Evolutionary conservation across 2,888 invertebrate genomes (phyloP).

Genomic region (Erebia epiphron): DNA sequence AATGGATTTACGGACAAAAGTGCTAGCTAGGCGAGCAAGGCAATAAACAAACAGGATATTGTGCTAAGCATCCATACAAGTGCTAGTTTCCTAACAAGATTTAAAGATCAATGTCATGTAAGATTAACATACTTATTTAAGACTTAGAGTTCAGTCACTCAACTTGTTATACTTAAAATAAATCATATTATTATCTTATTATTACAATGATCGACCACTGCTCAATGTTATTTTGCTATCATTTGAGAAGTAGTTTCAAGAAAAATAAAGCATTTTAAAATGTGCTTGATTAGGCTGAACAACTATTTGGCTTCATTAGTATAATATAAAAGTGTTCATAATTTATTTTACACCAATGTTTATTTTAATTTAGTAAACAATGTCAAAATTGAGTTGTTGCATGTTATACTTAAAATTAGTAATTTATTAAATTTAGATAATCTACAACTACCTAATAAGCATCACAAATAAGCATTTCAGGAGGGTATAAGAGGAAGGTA

Average conservation of each 20-base stretch:
- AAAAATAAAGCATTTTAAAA: too few relatives aligned
- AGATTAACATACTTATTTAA: constrained; percentile 61
- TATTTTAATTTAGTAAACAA: too few relatives aligned
- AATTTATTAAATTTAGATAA: neutral
- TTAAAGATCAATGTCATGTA: constrained; percentile 76
- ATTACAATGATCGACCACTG: neutral
- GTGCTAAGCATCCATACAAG: constrained; percentile 69
- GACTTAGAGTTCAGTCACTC: constrained; percentile 48
- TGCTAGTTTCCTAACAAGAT: constrained; percentile 72
- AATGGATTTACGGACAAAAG: constrained; percentile 45
- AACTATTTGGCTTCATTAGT: too few relatives aligned
- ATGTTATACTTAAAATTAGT: too few relatives aligned
- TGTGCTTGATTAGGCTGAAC: too few relatives aligned
- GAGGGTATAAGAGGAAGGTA: constrained; percentile 69
- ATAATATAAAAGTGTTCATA: neutral
- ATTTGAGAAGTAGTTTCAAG: neutral
- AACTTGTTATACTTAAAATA: constrained; percentile 48
- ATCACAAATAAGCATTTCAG: neutral
- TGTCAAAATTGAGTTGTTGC: too few relatives aligned
- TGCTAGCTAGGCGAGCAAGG: constrained; percentile 59
- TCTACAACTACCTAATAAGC: constrained; percentile 3
- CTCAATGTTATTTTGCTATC: neutral
- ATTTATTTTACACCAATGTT: too few relatives aligned
- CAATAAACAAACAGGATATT: constrained; percentile 68
- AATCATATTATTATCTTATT: constrained; percentile 15